Conservation (phyloP, 2,797 vertebrate species). For the Podarcis lilfordi region DNA sequence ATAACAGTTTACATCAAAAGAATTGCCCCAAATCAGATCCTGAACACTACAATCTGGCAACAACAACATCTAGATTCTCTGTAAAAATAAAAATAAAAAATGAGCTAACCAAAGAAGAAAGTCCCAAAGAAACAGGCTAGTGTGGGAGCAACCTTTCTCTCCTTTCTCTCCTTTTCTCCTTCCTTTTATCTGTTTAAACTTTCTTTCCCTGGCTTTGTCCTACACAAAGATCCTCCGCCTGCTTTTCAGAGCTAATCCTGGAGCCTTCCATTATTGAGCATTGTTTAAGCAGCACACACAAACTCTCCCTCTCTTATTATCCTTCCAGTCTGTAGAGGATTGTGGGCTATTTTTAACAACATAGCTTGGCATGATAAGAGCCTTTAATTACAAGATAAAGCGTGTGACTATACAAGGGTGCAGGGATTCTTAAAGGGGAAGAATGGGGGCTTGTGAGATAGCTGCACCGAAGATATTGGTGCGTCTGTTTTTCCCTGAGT, state of each 20-base stretch:
- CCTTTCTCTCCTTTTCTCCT: background rate
- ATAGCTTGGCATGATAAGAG: slow-evolving; percentile 19
- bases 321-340: slow-evolving; percentile 8
- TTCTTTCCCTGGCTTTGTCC: background rate
- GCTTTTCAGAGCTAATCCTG: background rate
- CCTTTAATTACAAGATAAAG: slow-evolving; percentile 59
- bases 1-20: background rate
- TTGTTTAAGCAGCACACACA: slow-evolving; percentile 23
- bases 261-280: background rate
- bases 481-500: accelerated
- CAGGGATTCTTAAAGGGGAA: background rate
- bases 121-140: background rate
- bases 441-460: background rate
- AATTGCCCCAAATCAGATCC: background rate
- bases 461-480: background rate
- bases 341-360: slow-evolving; percentile 57
- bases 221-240: background rate
- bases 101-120: background rate
- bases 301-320: background rate
- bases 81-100: background rate
- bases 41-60: background rate
- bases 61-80: background rate
- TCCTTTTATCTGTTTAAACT: background rate
- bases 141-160: background rate
- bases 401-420: background rate